These are phyloP conservation scores for Hippocampus mohnikei DNA, from an alignment of 2,113 vertebrate species.

Conservation along the genomic window DNA sequence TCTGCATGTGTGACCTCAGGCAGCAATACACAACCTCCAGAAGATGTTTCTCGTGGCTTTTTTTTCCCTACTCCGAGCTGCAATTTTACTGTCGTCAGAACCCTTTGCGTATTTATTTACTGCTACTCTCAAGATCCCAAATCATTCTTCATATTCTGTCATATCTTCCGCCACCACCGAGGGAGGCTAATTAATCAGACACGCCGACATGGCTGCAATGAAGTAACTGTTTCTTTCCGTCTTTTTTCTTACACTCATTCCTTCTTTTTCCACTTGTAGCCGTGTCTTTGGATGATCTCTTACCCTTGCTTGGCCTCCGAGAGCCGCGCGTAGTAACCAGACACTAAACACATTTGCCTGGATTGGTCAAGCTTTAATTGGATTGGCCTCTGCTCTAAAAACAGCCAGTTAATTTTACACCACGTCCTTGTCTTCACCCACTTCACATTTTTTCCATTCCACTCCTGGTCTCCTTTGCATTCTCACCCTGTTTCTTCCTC, in stretches of 20 bases:
- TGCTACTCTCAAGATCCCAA: background rate
- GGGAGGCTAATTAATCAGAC: background rate
- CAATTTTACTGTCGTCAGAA: background rate
- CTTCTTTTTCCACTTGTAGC: background rate
- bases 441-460: slow-evolving; percentile 35
- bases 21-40: background rate
- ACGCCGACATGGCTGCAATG: background rate
- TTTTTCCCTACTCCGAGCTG: background rate
- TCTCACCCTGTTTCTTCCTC: slow-evolving; percentile 1
- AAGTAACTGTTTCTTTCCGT: background rate
- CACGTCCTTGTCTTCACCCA: slow-evolving; percentile 29
- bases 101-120: background rate
- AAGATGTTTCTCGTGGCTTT: background rate
- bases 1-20: background rate
- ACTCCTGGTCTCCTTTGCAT: background rate
- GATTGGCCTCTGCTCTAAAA: slow-evolving; percentile 64
- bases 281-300: slow-evolving; percentile 11
- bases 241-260: background rate
- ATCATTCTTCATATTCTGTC: background rate
- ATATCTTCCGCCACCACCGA: background rate
- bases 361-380: slow-evolving; percentile 69
- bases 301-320: slow-evolving; percentile 31
- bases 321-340: slow-evolving; percentile 37
- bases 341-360: slow-evolving; percentile 63
- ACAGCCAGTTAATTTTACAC: slow-evolving; percentile 58